Percentiles rank a stretch among this genome's conserved stretches.
These are phyloP conservation scores for Apamea epomidion DNA, from an alignment of 2,888 invertebrate species.

Conservation along the genomic window DNA sequence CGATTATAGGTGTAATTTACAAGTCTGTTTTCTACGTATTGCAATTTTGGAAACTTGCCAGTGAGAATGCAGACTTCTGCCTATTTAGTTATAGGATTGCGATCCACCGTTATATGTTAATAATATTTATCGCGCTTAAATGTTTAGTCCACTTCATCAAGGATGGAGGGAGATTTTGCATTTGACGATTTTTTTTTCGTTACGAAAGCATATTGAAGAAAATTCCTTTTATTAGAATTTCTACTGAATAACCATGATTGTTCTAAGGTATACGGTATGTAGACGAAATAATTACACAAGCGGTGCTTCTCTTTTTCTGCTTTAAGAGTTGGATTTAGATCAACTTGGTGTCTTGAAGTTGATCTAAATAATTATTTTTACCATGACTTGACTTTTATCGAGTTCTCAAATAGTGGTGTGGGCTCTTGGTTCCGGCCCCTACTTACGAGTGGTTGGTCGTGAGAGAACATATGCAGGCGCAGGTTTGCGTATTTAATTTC, in stretches of 20 bases:
- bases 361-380: neutral
- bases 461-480: too few species aligned
- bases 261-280: neutral
- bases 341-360: neutral
- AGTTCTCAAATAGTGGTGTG: too few species aligned
- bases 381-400: neutral
- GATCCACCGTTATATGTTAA: neutral
- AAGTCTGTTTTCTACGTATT: conserved; percentile 36
- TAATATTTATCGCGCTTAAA: neutral
- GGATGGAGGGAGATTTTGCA: too few species aligned
- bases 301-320: neutral
- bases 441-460: neutral
- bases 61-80: conserved; percentile 8
- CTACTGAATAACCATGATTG: neutral
- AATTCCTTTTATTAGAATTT: neutral
- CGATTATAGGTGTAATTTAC: conserved; percentile 32
- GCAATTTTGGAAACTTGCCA: conserved; percentile 49
- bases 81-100: conserved; percentile 17
- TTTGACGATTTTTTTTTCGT: neutral
- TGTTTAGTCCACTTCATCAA: neutral
- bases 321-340: neutral
- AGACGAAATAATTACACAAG: neutral
- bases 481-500: neutral
- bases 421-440: neutral
- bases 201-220: neutral